phyloP scores from a whole-genome alignment of 2,888 invertebrate species.

The Cephus runcator region DNA sequence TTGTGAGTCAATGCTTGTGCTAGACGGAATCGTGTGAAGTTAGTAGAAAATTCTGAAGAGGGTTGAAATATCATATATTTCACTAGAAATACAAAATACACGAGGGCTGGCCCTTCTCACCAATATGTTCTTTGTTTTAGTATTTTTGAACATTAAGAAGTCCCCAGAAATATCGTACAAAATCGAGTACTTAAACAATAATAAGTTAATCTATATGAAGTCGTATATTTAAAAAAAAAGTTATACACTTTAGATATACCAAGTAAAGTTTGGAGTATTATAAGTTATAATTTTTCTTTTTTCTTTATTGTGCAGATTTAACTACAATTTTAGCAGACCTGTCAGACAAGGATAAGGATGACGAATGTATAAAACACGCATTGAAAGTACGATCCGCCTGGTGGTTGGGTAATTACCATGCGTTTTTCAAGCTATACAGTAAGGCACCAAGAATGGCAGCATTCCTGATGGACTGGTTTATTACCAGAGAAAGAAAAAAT shows the following conservation, averaged over 20 bases:
- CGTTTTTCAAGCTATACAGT: conserved; percentile 91
- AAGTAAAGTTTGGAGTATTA: no score
- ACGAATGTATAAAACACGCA: conserved; percentile 87
- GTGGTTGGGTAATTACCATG: conserved; percentile 91
- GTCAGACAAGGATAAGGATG: conserved; percentile 79
- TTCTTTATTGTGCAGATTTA: conserved; percentile 78
- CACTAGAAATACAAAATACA: no score
- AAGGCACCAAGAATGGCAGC: conserved; percentile 94
- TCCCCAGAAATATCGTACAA: no score
- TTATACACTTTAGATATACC: no score
- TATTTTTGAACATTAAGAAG: no score
- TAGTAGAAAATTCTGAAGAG: no score
- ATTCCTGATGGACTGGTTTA: conserved; percentile 98
- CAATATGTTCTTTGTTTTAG: no score
- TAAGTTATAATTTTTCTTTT: conserved; percentile 25
- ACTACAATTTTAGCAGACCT: conserved; percentile 89
- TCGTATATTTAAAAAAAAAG: background rate
- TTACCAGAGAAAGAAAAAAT: conserved; percentile 91
- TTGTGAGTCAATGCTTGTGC: no score
- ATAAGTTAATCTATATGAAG: background rate
- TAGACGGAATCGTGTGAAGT: no score
- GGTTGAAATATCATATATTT: no score
- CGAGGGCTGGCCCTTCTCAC: no score
- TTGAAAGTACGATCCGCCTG: conserved; percentile 91
- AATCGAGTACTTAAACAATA: no score